Base-by-base conservation (phyloP, 2,113 vertebrate genomes). In the Saccopteryx leptura region DNA sequence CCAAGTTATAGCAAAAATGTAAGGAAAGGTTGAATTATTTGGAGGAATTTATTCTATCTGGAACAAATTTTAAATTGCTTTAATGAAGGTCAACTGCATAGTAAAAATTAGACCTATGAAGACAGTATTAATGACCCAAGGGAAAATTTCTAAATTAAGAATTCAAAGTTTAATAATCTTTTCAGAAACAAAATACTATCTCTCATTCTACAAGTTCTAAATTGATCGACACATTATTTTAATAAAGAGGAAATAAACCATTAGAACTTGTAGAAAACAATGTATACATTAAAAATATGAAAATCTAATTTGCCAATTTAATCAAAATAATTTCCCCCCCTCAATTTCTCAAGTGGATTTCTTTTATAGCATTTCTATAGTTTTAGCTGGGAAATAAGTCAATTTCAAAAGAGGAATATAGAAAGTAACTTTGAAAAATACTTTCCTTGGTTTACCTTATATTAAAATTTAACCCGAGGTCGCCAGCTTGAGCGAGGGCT, bases 391-490 rank as follows among this genome's bases (percentile, higher is more conserved):
- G 93, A 97, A 96, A 61, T 3, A 9, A 95, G 50, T 26, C 9
- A 19, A 72, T 72, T 90, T 89, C 48, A 84, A 75, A 81, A 58
- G 48, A 93, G 54, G 58, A 90, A 68, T n/a, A 90, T 6, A 71
- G 65, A 33, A 92, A 91, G 4, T 87, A 74, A 89, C 46, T 72
- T 13, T 48, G 12, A 90, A 91, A 93, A 96, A 11, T 21, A 60
- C 14, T 91, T 95, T 92, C 58, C 46, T 83, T 75, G 50, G 68
- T 88, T 91, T 87, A 76, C 17, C 58, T 91, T 74, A 88, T 15
- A 88, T 39, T 95, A 4, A 93, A 80, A 80, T 94, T 94, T 91
- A 80, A 79, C n/a, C n/a, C n/a, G n/a, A n/a, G n/a, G n/a, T n/a
- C n/a, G n/a, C n/a, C n/a, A n/a, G n/a, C n/a, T n/a, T n/a, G n/a